phyloP scores from a whole-genome alignment of 2,797 vertebrate species.

The Onychomys leucogaster region DNA sequence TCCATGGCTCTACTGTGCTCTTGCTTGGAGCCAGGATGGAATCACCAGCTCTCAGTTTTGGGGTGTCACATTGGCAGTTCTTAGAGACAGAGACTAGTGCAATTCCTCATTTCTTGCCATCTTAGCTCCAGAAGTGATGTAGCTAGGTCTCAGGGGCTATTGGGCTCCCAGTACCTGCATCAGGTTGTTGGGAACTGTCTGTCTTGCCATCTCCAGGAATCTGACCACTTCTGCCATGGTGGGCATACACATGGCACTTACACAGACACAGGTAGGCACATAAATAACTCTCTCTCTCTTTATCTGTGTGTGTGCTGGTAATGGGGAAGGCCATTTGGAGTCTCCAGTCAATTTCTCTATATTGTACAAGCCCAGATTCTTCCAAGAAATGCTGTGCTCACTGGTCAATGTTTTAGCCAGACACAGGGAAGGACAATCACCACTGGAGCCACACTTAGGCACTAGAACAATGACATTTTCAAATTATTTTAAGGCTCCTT shows the following conservation, averaged over 20 bases:
- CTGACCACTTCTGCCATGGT: background rate
- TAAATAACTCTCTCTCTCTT: background rate
- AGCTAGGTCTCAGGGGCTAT: background rate
- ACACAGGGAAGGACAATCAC: background rate
- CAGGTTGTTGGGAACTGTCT: background rate
- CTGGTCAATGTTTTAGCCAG: background rate
- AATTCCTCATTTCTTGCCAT: slow-evolving; percentile 22
- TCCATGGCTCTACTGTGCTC: background rate
- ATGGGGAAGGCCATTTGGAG: background rate
- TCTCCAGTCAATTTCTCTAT: background rate
- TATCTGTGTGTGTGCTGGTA: background rate
- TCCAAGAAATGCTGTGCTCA: background rate
- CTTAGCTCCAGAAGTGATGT: background rate
- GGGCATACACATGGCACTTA: background rate
- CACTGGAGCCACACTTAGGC: background rate
- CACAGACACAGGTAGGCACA: background rate
- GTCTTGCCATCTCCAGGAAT: background rate
- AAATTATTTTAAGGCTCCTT: background rate
- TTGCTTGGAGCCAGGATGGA: background rate
- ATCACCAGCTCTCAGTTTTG: background rate
- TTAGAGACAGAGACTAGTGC: background rate
- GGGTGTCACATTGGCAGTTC: background rate
- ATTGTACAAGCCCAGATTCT: background rate
- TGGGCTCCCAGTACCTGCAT: background rate
- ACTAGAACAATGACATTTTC: background rate